A percentile compares a stretch with the other conserved stretches of the same genome.
Conservation (phyloP, 2,888 invertebrate genomes). For the Griposia aprilina region DNA sequence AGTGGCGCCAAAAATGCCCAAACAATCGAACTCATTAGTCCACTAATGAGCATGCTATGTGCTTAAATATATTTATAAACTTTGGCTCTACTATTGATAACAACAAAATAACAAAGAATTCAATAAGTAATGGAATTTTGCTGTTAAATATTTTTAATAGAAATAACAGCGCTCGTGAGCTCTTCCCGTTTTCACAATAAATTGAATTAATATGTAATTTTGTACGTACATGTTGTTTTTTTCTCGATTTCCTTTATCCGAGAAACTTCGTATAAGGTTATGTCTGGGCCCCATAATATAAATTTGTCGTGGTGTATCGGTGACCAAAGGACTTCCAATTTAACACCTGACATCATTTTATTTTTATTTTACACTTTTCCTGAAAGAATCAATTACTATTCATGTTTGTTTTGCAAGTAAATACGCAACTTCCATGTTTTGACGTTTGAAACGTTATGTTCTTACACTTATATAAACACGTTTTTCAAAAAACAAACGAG, state of each 20-base stretch:
- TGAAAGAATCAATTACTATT: conserved; percentile 33
- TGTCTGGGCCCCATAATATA: conserved; percentile 97
- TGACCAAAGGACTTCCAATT: conserved; percentile 96
- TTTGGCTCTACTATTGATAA: conserved; percentile 24
- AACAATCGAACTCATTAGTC: conserved; percentile 15
- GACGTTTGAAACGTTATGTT: conserved; percentile 59
- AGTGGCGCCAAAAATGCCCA: background rate
- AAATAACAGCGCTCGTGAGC: background rate
- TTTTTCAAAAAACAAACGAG: background rate
- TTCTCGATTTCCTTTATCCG: conserved; percentile 91
- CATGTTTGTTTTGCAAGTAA: conserved; percentile 56
- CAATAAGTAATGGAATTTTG: conserved; percentile 3
- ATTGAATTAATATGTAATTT: conserved; percentile 1
- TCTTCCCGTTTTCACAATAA: background rate
- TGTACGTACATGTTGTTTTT: conserved; percentile 82
- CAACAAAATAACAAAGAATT: conserved; percentile 39
- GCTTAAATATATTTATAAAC: conserved; percentile 19
- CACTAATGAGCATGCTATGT: conserved; percentile 25
- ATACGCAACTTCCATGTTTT: conserved; percentile 51
- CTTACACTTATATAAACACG: conserved; percentile 9
- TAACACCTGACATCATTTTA: conserved; percentile 83
- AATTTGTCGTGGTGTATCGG: conserved; percentile 94
- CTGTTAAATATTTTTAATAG: background rate
- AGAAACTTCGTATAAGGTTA: conserved; percentile 95
- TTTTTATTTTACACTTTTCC: conserved; percentile 30